Evolutionary conservation across 1,140 invertebrate species (phyloP).

Genomic region (Camponotus vicinus): DNA sequence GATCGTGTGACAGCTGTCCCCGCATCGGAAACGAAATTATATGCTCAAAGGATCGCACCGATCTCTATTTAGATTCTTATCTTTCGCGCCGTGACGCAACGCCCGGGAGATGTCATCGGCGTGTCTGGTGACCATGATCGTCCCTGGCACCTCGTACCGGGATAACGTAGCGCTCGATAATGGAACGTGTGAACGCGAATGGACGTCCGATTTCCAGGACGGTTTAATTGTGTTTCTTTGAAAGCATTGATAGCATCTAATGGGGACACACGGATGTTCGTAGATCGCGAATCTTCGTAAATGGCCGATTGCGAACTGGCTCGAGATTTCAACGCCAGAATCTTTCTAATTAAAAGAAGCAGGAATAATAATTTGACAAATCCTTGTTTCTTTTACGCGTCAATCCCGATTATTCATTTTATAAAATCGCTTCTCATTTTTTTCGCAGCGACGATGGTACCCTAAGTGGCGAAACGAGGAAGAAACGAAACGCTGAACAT

Average conservation of each 20-base stretch:
- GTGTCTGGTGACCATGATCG: conserved; percentile 49
- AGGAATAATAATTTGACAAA: conserved; percentile 7
- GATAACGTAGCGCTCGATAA: conserved; percentile 33
- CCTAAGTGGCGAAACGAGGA: conserved; percentile 74
- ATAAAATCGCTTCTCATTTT: background rate
- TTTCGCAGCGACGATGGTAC: conserved; percentile 8
- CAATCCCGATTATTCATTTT: background rate
- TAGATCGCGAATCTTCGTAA: conserved; percentile 1
- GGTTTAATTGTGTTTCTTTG: conserved; percentile 67
- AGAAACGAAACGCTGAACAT: conserved; percentile 79
- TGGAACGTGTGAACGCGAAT: conserved; percentile 59
- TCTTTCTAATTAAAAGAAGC: background rate
- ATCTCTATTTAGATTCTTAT: conserved; percentile 86
- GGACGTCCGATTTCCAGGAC: conserved; percentile 61
- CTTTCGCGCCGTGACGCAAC: conserved; percentile 70
- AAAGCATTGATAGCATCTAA: conserved; percentile 64
- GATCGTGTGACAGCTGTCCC: conserved; percentile 84
- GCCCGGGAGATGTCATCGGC: conserved; percentile 54
- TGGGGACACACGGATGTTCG: conserved; percentile 16
- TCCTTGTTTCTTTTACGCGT: background rate
- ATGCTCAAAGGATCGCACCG: conserved; percentile 83
- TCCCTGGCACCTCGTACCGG: conserved; percentile 34
- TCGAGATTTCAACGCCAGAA: background rate
- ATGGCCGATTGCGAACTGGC: background rate
- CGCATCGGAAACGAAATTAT: conserved; percentile 85